Base-by-base conservation (phyloP, 1,140 invertebrate species). In the Pinna nobilis region DNA sequence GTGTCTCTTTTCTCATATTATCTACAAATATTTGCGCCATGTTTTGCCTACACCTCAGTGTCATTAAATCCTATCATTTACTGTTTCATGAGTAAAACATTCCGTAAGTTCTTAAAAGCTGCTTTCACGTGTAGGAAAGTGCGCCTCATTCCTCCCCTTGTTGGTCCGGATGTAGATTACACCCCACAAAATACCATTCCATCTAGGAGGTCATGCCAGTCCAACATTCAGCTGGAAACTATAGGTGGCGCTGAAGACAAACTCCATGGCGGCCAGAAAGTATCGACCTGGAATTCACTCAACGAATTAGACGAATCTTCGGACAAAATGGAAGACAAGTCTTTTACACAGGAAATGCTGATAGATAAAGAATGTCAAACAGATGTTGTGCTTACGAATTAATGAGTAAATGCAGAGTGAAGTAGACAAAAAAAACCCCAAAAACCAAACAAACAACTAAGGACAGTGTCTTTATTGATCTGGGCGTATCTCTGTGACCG, bases 11-110 rank as follows among this genome's bases (percentile, higher is more conserved):
- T 95, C 89, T 97, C 95, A 94, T 94, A 97, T 86, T 91, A 92
- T 13, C 91, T 96, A 37, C 92, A 95, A 30, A 95, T 96, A 60
- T 82, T 92, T 94, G 78, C 73, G 5, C 74, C 82, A 9, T 77
- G 76, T 44, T 81, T 85, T 47, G 77, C 76, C 5, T 97, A 95
- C 88, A 92, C 94, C 76, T 96, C 97, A 89, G 96, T 95, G 71
- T 96, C 95, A 84, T 93, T 96, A 79, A 97, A 97, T 90, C 96
- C 96, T 0, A 94, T 97, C 51, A 94, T 95, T 5, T 91, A 97
- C 32, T 97, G 96, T 87, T 95, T 95, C 84, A 94, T 97, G 78
- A 96, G 95, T 80, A 94, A 94, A 25, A 94, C 94, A 18, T 97
- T 97, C 86, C 92, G 95, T 77, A 96, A 96, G 77, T 94, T 96